These are phyloP conservation scores for Spermophilus dauricus DNA, from an alignment of 2,113 vertebrate genomes.

Conservation along the genomic window DNA sequence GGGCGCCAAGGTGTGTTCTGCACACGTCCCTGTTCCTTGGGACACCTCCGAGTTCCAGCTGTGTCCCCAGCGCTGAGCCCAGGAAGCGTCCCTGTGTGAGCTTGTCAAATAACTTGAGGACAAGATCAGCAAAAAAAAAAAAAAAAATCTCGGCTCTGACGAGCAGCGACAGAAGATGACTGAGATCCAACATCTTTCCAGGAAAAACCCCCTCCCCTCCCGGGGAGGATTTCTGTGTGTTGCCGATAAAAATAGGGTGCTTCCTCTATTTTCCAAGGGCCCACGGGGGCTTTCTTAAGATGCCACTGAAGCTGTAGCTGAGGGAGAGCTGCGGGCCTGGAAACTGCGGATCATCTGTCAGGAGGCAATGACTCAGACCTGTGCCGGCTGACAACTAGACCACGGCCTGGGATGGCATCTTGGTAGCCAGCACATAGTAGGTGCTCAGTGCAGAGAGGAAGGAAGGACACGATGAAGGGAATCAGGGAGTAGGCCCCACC, in stretches of 20 bases:
- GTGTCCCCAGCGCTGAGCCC: background rate
- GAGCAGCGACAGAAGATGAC: conserved; percentile 42
- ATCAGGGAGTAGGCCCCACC: background rate
- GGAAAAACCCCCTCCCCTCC: conserved; percentile 66
- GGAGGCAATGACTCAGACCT: conserved; percentile 60
- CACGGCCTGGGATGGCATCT: background rate
- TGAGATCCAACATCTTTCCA: conserved; percentile 62
- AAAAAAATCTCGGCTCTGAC: background rate
- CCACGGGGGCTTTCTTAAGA: conserved; percentile 73
- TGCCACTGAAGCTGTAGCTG: conserved; percentile 58
- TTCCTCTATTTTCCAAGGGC: conserved; percentile 64
- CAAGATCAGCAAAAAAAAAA: background rate
- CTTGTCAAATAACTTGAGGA: conserved; percentile 33
- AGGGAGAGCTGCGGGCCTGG: conserved; percentile 53
- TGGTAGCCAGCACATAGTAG: background rate
- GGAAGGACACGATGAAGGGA: too few species aligned
- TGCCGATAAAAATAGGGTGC: conserved; percentile 75
- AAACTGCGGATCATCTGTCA: conserved; percentile 28
- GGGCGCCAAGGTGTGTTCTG: background rate
- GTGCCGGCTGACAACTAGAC: background rate
- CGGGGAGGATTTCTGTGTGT: conserved; percentile 31
- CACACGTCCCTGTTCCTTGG: background rate
- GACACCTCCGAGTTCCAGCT: background rate
- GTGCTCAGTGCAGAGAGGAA: background rate
- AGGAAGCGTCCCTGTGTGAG: background rate